Evolutionary conservation across 2,797 vertebrate species (phyloP), one percentile per base, ranked within the genome.

Genomic region (Pteronotus mesoamericanus): DNA sequence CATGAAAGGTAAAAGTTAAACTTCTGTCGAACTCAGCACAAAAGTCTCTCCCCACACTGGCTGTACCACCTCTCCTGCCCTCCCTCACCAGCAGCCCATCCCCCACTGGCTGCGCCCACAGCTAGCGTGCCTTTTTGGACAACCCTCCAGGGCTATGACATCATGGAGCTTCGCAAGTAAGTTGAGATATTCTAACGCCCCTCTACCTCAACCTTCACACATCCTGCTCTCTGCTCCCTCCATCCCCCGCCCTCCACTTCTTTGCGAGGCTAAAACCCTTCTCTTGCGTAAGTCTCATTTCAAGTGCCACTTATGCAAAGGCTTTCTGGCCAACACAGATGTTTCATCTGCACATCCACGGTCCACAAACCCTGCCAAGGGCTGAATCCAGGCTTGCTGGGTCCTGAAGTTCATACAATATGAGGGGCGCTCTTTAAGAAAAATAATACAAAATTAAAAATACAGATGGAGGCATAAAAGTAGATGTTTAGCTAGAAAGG

Each of bases 291-390:
- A 55, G 83, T 75, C n/a, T 71, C 37, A 29, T 51, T 39, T 74
- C n/a, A 79, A 61, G 42, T 1, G 6, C 19, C 21, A 26, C 72
- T 37, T 74, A 9, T 16, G 32, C 6, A 18, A 64, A 68, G 51
- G 4, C 64, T 80, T 85, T 9, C 22, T 4, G 18, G 64, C 9
- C 34, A 55, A 51, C 24, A 51, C 0, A 71, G n/a, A 55, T 2
- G 16, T 19, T 44, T 57, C 7, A n/a, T 3, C 29, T 59, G 44
- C 32, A 72, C 0, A 5, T 57, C 39, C 5, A 0, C 2, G 2
- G 85, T 59, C 2, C 2, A 4, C 22, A 14, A 14, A 12, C n/a
- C 8, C 0, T 75, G 26, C 48, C 1, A 1, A 59, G 37, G 51
- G 37, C 34, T 42, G 42, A 79, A 75, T n/a, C 48, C 37, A 14